Conservation (phyloP, 2,888 invertebrate species). For the Drosophila heteroneura region DNA sequence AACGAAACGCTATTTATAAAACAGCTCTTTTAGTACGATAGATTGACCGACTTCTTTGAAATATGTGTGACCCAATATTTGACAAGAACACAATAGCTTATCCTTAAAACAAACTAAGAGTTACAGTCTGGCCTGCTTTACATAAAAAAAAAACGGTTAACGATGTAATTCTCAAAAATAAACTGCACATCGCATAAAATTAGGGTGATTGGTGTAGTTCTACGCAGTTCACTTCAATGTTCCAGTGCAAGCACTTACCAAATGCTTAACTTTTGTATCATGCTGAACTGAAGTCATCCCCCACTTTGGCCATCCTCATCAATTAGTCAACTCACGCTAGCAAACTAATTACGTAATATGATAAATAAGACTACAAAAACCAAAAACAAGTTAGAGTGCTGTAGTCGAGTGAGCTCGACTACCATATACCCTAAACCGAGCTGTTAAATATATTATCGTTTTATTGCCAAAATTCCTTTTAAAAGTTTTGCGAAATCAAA, state of each 20-base stretch:
- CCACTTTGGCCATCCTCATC: slow-evolving; percentile 18
- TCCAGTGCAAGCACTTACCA: too few species aligned
- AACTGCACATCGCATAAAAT: background rate
- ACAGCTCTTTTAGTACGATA: background rate
- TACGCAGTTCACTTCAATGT: background rate
- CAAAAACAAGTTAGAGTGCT: background rate
- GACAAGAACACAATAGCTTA: background rate
- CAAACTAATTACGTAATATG: slow-evolving; percentile 53
- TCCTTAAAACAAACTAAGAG: background rate
- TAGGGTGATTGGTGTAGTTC: background rate
- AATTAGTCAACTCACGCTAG: slow-evolving; percentile 51
- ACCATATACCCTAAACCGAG: background rate
- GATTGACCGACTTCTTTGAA: background rate
- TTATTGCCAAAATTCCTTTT: background rate
- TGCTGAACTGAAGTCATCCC: background rate
- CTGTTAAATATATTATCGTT: background rate
- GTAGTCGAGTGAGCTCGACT: background rate
- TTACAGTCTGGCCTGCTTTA: background rate
- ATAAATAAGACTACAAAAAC: slow-evolving; percentile 36
- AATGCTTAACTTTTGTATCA: background rate
- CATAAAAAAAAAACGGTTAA: background rate
- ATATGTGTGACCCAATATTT: background rate
- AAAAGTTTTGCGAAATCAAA: background rate
- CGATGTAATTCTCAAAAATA: background rate
- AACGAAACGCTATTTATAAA: background rate